A percentile compares a stretch with the other conserved stretches of the same genome.
These are phyloP conservation scores for Loriculus beryllinus DNA, from an alignment of 2,797 vertebrate species.

Conservation along the genomic window DNA sequence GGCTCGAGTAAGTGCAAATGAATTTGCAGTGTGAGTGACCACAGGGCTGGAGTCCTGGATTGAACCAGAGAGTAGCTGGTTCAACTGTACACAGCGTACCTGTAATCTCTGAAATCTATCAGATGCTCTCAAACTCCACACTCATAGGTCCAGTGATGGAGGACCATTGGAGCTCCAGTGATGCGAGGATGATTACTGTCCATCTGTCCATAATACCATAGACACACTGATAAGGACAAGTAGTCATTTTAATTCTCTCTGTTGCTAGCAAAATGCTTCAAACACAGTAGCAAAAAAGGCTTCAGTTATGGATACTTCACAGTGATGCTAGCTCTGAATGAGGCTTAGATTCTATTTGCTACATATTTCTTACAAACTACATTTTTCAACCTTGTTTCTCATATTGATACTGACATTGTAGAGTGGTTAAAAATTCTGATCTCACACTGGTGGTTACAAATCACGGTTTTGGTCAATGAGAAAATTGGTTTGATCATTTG, in stretches of 20 bases:
- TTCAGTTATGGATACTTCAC: not conserved
- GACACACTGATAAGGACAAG: not conserved
- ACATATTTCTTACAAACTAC: constrained; percentile 70
- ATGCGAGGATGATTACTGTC: not conserved
- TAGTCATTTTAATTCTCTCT: not conserved
- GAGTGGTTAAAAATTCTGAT: constrained; percentile 69
- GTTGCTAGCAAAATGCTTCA: not conserved
- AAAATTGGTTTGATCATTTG: constrained; percentile 74
- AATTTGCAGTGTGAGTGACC: not conserved
- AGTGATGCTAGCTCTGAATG: not conserved
- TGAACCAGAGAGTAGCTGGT: not conserved
- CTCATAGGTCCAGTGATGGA: not conserved
- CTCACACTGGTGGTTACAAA: constrained; percentile 57
- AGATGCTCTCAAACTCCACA: not conserved
- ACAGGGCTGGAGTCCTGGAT: not conserved
- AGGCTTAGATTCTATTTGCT: constrained; percentile 64
- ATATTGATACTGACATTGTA: not conserved
- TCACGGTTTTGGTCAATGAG: constrained; percentile 71
- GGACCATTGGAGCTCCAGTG: not conserved
- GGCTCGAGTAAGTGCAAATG: not conserved
- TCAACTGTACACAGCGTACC: not conserved
- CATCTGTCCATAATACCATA: not conserved
- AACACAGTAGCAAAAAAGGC: not conserved
- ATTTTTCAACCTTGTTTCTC: constrained; percentile 49
- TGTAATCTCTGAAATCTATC: not conserved